These are phyloP conservation scores for Campylomormyrus numenius DNA, from an alignment of 2,113 vertebrate species.

Conservation along the genomic window DNA sequence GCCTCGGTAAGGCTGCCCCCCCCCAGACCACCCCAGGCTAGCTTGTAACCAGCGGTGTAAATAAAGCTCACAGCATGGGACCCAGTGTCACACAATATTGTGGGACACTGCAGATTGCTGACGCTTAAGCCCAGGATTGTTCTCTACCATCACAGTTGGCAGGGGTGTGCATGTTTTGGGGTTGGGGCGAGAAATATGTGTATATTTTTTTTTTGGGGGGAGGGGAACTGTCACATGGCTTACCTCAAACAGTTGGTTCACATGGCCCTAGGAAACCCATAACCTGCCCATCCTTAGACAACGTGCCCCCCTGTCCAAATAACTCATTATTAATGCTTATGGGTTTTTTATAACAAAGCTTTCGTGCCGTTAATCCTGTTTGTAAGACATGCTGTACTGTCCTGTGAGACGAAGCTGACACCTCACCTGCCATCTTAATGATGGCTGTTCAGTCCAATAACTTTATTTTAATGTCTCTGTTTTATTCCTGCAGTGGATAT, in stretches of 20 bases:
- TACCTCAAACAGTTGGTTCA: background rate
- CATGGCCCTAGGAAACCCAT: background rate
- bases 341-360: background rate
- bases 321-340: background rate
- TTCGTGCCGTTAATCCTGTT: background rate
- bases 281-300: background rate
- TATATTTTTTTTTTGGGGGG: background rate
- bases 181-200: background rate
- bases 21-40: background rate
- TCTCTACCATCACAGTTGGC: background rate
- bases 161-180: background rate
- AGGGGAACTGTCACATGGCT: background rate
- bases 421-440: background rate
- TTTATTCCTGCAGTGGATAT: background rate
- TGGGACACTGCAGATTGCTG: background rate
- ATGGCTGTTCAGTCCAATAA: background rate
- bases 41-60: background rate
- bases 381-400: background rate
- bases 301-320: background rate
- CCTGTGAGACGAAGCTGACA: background rate
- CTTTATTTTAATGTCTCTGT: background rate
- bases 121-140: background rate
- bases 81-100: background rate
- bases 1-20: slow-evolving; percentile 41
- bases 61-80: background rate